Conservation (phyloP, 2,113 vertebrate species). For the Apteryx mantelli region DNA sequence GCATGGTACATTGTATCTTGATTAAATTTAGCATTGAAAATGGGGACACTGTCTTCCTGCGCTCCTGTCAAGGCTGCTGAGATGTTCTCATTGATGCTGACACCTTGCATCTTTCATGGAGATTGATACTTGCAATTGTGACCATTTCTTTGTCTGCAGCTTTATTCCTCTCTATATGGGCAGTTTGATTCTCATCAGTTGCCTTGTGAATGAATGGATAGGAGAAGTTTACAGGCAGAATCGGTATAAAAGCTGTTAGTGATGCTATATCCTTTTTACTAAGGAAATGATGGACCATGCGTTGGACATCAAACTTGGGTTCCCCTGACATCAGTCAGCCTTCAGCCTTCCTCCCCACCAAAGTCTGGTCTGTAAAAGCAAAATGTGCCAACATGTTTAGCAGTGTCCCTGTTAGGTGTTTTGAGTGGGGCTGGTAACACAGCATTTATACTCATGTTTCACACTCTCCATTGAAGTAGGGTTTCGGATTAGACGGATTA, state of each 20-base stretch:
- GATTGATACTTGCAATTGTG: neutral
- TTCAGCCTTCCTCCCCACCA: neutral
- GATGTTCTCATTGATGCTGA: neutral
- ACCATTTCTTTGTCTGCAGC: neutral
- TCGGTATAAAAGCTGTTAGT: neutral
- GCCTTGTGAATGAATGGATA: neutral
- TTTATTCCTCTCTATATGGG: neutral
- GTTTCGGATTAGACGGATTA: neutral
- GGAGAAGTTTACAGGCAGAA: neutral
- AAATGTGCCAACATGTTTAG: neutral
- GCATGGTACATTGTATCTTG: neutral
- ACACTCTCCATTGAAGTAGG: accelerated
- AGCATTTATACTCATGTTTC: accelerated
- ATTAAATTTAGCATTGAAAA: constrained; percentile 27
- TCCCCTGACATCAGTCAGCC: neutral
- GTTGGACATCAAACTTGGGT: neutral
- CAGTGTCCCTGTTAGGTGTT: accelerated
- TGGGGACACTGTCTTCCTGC: neutral
- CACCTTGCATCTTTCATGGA: neutral
- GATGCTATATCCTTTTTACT: neutral
- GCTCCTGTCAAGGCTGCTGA: neutral
- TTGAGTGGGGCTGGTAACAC: neutral
- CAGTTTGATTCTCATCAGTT: neutral
- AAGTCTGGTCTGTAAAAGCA: neutral
- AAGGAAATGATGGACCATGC: neutral